phyloP scores from a whole-genome alignment of 2,797 vertebrate species.

The Sitta carolinensis region DNA sequence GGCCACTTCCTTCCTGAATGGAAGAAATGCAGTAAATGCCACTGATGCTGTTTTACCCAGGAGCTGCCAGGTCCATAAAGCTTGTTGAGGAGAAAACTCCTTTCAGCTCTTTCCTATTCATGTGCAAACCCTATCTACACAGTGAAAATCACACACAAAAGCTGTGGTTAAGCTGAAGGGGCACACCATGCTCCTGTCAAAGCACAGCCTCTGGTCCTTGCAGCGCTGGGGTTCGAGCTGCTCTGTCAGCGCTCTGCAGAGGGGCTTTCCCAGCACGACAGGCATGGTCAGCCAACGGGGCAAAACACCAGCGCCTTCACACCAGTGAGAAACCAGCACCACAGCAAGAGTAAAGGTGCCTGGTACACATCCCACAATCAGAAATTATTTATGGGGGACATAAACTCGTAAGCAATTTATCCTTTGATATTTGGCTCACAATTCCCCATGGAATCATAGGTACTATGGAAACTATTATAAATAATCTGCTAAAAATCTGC shows the following conservation, averaged over 20 bases:
- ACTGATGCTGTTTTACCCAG: neutral
- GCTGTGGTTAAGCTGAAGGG: neutral
- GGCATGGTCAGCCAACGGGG: neutral
- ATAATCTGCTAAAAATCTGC: neutral
- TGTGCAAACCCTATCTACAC: neutral
- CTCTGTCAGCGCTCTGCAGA: neutral
- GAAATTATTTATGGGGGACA: neutral
- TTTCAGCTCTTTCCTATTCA: neutral
- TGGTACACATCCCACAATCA: neutral
- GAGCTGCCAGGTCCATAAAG: neutral
- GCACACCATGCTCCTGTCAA: neutral
- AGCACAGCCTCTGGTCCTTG: neutral
- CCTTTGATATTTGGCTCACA: neutral
- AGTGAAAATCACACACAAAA: neutral
- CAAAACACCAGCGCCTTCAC: neutral
- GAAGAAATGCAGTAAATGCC: neutral
- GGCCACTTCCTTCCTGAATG: neutral
- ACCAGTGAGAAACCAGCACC: neutral
- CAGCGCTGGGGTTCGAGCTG: neutral
- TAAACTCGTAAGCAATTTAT: neutral
- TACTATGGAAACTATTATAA: conserved; percentile 8
- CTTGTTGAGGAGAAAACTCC: neutral
- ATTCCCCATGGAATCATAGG: neutral
- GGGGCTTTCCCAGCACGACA: neutral
- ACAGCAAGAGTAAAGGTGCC: neutral